These are phyloP conservation scores for Endotricha flammealis DNA, from an alignment of 2,888 invertebrate species.

Conservation along the genomic window DNA sequence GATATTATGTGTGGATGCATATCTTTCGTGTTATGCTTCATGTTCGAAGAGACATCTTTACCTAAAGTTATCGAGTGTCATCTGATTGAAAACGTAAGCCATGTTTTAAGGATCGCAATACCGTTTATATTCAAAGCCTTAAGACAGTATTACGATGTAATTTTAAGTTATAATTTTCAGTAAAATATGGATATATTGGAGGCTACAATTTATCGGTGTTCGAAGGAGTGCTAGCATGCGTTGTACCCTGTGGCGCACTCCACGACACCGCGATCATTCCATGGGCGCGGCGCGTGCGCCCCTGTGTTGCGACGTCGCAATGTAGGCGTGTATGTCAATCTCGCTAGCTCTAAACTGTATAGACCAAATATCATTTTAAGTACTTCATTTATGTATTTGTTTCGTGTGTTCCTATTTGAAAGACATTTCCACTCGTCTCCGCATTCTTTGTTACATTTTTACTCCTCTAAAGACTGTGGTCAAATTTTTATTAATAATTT, in stretches of 20 bases:
- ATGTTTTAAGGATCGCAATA: conserved; percentile 55
- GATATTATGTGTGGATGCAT: conserved; percentile 26
- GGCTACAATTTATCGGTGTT: conserved; percentile 51
- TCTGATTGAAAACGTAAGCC: conserved; percentile 44
- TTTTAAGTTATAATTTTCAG: conserved; percentile 45
- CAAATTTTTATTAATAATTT: conserved; percentile 64
- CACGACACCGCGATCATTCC: conserved; percentile 55
- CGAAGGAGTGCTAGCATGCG: conserved; percentile 38
- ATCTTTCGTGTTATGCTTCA: conserved; percentile 31
- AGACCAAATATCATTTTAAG: conserved; percentile 58
- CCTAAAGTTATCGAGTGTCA: conserved; percentile 53
- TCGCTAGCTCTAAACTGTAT: conserved; percentile 39
- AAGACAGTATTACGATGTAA: conserved; percentile 62
- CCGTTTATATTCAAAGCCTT: conserved; percentile 51
- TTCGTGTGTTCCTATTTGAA: conserved; percentile 67
- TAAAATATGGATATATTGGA: conserved; percentile 49
- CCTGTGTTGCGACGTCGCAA: conserved; percentile 21
- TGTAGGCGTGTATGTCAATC: conserved; percentile 25
- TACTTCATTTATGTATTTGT: conserved; percentile 38
- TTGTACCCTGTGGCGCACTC: conserved; percentile 24
- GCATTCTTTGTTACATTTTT: conserved; percentile 52
- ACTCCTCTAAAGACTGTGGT: conserved; percentile 69
- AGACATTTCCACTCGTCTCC: conserved; percentile 58
- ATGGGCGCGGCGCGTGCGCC: conserved; percentile 36
- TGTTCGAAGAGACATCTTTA: conserved; percentile 56